Evolutionary conservation across 2,888 invertebrate species (phyloP).

Genomic region (Cyaniris semiargus): DNA sequence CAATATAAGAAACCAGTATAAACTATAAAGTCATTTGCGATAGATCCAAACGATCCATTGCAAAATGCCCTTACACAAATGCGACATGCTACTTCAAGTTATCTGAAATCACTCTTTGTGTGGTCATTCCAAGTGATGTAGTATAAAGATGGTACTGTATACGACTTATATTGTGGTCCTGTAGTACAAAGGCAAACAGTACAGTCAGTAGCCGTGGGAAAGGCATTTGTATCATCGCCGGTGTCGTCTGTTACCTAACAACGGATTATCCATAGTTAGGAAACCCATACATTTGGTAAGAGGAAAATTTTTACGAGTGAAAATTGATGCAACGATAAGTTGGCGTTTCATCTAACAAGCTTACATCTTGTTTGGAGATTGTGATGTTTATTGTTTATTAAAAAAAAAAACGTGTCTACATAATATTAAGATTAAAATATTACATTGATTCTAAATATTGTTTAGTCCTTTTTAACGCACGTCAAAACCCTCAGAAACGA

Average conservation of each 20-base stretch:
- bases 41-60: too few species aligned
- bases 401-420: too few species aligned
- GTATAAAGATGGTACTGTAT: not conserved
- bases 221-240: constrained; percentile 50
- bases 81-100: too few species aligned
- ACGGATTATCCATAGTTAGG: constrained; percentile 13
- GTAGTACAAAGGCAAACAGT: constrained; percentile 62
- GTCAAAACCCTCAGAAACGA: too few species aligned
- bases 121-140: too few species aligned
- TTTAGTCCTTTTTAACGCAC: too few species aligned
- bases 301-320: not conserved
- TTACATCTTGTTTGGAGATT: not conserved
- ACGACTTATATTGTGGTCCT: not conserved
- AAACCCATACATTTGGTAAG: constrained; percentile 17
- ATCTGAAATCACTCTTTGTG: too few species aligned
- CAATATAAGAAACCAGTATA: too few species aligned
- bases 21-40: too few species aligned
- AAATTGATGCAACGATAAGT: not conserved
- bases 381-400: not conserved
- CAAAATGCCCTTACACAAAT: too few species aligned
- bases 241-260: constrained; percentile 19
- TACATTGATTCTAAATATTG: too few species aligned
- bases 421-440: too few species aligned
- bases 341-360: not conserved
- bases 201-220: constrained; percentile 64